Evolutionary conservation across 2,888 invertebrate genomes (phyloP).

Genomic region (Schizaphis graminum): DNA sequence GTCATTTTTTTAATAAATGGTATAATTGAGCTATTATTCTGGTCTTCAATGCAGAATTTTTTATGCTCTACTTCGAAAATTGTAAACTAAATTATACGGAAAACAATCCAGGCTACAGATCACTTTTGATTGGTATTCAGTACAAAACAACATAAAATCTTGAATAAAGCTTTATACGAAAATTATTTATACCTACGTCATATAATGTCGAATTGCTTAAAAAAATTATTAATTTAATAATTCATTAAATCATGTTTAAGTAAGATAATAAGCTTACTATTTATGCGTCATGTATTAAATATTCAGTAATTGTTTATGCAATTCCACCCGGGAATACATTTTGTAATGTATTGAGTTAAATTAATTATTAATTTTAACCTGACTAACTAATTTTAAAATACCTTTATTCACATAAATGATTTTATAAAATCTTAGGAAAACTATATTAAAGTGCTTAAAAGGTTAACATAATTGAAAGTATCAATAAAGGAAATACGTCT

Average conservation of each 20-base stretch:
- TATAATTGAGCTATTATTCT: conserved; percentile 51
- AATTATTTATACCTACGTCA: neutral
- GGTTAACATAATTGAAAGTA: neutral
- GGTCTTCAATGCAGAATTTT: conserved; percentile 53
- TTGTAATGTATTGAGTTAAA: neutral
- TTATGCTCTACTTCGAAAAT: conserved; percentile 23
- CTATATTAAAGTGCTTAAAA: neutral
- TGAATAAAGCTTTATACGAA: neutral
- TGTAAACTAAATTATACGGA: conserved; percentile 11
- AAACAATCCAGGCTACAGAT: conserved; percentile 32
- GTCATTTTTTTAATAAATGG: conserved; percentile 23
- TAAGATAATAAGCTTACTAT: neutral
- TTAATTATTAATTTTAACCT: neutral
- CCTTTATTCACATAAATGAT: neutral
- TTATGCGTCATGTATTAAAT: neutral
- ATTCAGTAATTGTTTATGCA: neutral
- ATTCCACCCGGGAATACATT: neutral
- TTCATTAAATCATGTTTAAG: neutral
- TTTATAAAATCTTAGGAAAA: neutral
- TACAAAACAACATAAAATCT: conserved; percentile 24
- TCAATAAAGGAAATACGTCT: neutral
- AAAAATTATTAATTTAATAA: neutral
- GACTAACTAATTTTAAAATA: neutral
- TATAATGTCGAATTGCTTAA: neutral
- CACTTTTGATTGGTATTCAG: conserved; percentile 9